Evolutionary conservation across 53 echinoderm and acorn worm species (phyloP), one percentile per base, ranked within the genome.

Genomic region (Temnopleurus reevesii): DNA sequence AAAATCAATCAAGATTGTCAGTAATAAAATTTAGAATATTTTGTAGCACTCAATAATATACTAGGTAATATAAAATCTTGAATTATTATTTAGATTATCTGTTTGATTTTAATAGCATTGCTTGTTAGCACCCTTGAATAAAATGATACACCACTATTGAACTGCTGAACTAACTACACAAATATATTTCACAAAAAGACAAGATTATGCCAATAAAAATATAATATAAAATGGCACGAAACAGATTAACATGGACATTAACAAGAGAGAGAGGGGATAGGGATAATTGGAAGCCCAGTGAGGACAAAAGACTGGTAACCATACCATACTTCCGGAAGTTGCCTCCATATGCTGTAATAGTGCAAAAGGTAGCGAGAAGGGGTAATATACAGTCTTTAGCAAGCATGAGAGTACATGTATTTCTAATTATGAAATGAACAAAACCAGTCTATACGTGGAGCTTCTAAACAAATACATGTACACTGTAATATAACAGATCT

Each of bases 291-390:
- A 41, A n/a, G 7, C 71, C 71, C 66, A 36, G 13, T 49, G 27
- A 17, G 49, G 46, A 15, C 7, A 15, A 77, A 46, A 81, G 81
- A 83, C 53, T 53, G 81, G 55, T 83, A 36, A 71, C 28, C 90
- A 81, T 92, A 94, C 94, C 94, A 92, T 92, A 94, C 90, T 90
- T 90, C 89, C 94, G 71, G 90, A 92, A 89, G 89, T 94, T 92
- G 63, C 94, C 91, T 89, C 89, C 81, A 90, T 94, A 91, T 29
- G 94, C 94, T 94, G 92, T 61, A 90, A 90, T 27, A 66, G 71
- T 65, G 88, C 88, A 87, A 87, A 87, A 66, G 46, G 71, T 87
- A 34, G 88, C 88, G 31, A 87, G 71, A 87, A 87, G 88, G 88
- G 71, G 71, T 71, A 71, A 71, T 87, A 66, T 61, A 87, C 71